A percentile compares a stretch with the other conserved stretches of the same genome.
Conservation (phyloP, 1,140 invertebrate genomes). For the Watersipora subatra region DNA sequence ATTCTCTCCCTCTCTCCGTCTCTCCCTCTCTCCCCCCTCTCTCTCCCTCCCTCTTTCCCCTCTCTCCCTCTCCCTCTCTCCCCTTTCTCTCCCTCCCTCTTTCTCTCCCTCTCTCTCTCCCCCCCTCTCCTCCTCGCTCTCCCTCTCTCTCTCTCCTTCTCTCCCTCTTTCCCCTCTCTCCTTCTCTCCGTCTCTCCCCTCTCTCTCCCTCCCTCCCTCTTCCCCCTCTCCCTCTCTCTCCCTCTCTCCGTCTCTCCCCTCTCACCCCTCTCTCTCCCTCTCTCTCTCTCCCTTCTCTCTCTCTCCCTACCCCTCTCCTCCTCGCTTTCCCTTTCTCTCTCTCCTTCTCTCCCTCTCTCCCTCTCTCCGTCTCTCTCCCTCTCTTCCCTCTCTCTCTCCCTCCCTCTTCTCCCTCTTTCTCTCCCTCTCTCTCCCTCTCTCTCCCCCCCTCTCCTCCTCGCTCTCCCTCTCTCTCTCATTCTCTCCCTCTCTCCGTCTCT, state of each 20-base stretch:
- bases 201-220: neutral
- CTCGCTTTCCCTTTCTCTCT: neutral
- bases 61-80: neutral
- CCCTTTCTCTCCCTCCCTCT: neutral
- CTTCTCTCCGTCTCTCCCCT: neutral
- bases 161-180: neutral
- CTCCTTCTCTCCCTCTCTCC: neutral
- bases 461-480: too few species aligned
- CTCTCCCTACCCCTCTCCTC: slow-evolving; percentile 5
- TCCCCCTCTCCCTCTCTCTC: neutral
- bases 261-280: neutral
- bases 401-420: slow-evolving; percentile 59
- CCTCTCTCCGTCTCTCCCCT: neutral
- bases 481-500: too few species aligned
- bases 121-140: too few species aligned
- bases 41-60: neutral
- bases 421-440: neutral
- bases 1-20: too few species aligned
- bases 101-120: neutral
- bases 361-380: slow-evolving; percentile 79
- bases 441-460: too few species aligned
- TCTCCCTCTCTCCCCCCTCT: neutral
- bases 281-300: slow-evolving; percentile 4
- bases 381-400: slow-evolving; percentile 83
- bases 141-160: neutral